Evolutionary conservation across 2,888 invertebrate species (phyloP).

Genomic region (Chorisops tibialis): DNA sequence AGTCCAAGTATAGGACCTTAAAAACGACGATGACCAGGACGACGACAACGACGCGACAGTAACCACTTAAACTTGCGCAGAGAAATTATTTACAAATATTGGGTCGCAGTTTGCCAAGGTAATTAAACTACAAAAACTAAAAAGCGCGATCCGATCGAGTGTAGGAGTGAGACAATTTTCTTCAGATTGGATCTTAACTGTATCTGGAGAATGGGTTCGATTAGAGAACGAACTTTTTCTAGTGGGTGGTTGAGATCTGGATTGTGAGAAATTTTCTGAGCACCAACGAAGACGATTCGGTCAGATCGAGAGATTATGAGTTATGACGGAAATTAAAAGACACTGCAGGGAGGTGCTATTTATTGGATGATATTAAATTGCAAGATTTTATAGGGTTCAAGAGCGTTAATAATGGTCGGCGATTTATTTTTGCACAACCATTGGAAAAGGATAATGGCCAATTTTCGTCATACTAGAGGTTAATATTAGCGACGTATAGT

Average conservation of each 20-base stretch:
- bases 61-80: slow-evolving; percentile 19
- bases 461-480: too few species aligned
- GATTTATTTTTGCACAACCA: slow-evolving; percentile 1
- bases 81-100: slow-evolving; percentile 26
- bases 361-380: slow-evolving; percentile 2
- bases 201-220: slow-evolving; percentile 1
- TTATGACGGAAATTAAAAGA: slow-evolving; percentile 15
- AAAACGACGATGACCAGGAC: slow-evolving; percentile 3
- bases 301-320: slow-evolving; percentile 10
- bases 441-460: too few species aligned
- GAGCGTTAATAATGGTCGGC: not conserved
- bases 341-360: slow-evolving; percentile 12
- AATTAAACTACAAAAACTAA: slow-evolving; percentile 27
- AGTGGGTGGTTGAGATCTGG: slow-evolving; percentile 23
- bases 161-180: slow-evolving; percentile 27
- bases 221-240: slow-evolving; percentile 4
- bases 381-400: not conserved
- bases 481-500: too few species aligned
- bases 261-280: slow-evolving; percentile 12
- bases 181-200: slow-evolving; percentile 8
- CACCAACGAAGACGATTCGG: not conserved
- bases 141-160: slow-evolving; percentile 10
- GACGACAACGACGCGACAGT: not conserved
- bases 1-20: too few species aligned
- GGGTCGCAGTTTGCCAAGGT: slow-evolving; percentile 19